Percentiles rank a stretch among this genome's conserved stretches.
These are phyloP conservation scores for Aselliscus stoliczkanus DNA, from an alignment of 2,797 vertebrate species.

Conservation along the genomic window DNA sequence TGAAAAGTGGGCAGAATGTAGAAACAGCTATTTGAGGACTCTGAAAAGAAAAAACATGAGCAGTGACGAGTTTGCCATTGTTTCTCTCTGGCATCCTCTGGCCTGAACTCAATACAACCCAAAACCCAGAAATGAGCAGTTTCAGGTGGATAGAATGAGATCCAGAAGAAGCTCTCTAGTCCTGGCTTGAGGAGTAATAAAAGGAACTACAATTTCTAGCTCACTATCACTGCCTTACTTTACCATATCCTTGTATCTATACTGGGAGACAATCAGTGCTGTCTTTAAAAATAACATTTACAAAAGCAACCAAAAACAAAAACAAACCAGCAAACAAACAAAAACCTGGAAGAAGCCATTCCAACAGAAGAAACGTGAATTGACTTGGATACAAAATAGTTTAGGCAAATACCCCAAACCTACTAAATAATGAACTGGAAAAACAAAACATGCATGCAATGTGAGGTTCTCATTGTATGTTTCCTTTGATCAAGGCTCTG, in stretches of 20 bases:
- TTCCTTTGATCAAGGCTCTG: neutral
- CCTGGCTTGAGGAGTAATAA: neutral
- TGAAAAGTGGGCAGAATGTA: neutral
- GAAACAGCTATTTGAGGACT: neutral
- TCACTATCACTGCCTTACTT: neutral
- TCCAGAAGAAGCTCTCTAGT: neutral
- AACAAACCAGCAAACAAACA: neutral
- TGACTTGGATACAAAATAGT: neutral
- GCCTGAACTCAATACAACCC: neutral
- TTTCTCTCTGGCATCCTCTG: neutral
- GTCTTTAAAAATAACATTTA: neutral
- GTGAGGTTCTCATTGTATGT: neutral
- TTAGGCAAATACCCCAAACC: neutral
- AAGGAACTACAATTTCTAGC: neutral
- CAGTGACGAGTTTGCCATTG: neutral
- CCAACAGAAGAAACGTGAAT: neutral
- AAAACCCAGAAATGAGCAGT: neutral
- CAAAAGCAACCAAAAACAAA: neutral
- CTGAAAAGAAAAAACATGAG: neutral
- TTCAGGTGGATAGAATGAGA: neutral
- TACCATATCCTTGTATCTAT: neutral
- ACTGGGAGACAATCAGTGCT: neutral
- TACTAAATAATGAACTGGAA: neutral
- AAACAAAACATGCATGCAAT: neutral
- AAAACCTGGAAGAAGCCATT: neutral